Base-by-base conservation (phyloP, 2,797 vertebrate species). In the Cuniculus paca region DNA sequence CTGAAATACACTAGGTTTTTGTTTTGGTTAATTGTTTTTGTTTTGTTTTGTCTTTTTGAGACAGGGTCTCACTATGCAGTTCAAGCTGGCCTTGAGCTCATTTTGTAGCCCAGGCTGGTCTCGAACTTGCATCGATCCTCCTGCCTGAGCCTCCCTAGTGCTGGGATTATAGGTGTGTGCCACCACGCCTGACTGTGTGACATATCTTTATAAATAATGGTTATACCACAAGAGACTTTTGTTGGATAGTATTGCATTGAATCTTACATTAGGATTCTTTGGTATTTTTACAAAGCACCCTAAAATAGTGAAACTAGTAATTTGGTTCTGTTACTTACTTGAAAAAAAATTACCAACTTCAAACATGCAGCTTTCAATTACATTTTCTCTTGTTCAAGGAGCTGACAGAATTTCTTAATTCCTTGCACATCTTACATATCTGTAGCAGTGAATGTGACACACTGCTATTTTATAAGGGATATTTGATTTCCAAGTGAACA, bases 401-500 rank as follows among this genome's bases (percentile, higher is more conserved):
- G 70, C 72, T 83, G 70, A 22, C 84, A 54, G 20, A 68, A 90
- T 91, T 95, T 79, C 50, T 90, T 80, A 87, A 58, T 90, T 94
- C 79, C 61, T 19, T 93, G 52, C 31, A 56, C 19, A 84, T 93
- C 92, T 90, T 28, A 6, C 42, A 7, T 50, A 36, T 86, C 48
- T 89, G 20, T 48, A 24, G 39, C 34, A 78, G 11, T 70, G 5
- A 80, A 42, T 39, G 36, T 26, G 20, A n/a, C 28, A n/a, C 54
- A 92, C 45, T 90, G 20, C 88, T 94, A 8, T 95, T 65, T 96
- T 74, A 31, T 91, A 86, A 94, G 81, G 72, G 87, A 11, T 79
- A 60, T 94, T 89, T 92, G 39, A 68, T 94, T 95, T 93, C 80
- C 58, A 91, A 87, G 84, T 65, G 56, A 68, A 91, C 48, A 86